Evolutionary conservation across 2,888 invertebrate species (phyloP), one percentile per base, ranked within the genome.

Genomic region (Toxonevra muliebris): DNA sequence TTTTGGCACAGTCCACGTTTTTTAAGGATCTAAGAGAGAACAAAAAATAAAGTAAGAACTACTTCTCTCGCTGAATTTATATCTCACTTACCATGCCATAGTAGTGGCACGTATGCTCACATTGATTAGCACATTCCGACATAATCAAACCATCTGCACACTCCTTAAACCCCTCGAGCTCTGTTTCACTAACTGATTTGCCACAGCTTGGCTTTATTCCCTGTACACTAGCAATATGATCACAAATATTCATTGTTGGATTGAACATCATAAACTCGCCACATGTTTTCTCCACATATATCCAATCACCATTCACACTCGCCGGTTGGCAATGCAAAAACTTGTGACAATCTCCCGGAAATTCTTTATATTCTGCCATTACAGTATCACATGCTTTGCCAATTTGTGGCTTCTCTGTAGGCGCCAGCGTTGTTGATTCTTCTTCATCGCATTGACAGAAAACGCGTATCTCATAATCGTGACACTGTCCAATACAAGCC

Each of bases 391-490:
- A 82, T 0, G 66, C 40, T 4, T 72, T 66, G 2, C 80, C 80
- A 7, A 76, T 77, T 66, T 77, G 78, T 2, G 80, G 81, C 42
- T 77, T 72, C 41, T 82, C 79, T 0, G 75, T 78, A 0, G 79
- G 77, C n/a, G 71, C 69, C 1, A 71, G 68, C 1, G 75, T 72
- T 0, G 73, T 70, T 0, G 69, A 42, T 1, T 41, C 63, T 1
- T 71, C 71, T 1, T 66, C 74, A 4, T 78, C 82, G 79, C 92
- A 93, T 65, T 87, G 83, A 79, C 95, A 95, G 52, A 89, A 87
- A 1, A 94, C 91, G 42, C 92, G 88, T 60, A 95, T 90, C 85
- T 96, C 95, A 79, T 95, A 95, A 86, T 96, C 95, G 1, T 90
- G 88, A 76, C 96, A 96, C 12, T 81, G 78, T 65, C 89, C 89